These are phyloP conservation scores for Gracilinanus agilis DNA, from an alignment of 2,113 vertebrate genomes.

Conservation along the genomic window DNA sequence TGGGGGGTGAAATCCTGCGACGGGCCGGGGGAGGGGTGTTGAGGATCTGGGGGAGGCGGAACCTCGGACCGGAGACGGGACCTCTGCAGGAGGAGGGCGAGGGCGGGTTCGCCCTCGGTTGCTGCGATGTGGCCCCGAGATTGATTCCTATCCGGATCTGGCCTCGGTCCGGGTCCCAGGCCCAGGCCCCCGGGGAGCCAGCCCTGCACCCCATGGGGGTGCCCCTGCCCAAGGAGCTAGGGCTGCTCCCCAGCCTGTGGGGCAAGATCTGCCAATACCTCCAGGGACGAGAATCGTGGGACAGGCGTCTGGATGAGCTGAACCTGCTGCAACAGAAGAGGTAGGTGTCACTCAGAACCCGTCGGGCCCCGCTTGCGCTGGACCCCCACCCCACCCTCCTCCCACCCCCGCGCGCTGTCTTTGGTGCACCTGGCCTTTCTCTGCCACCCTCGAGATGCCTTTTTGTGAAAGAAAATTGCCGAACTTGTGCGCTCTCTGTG, in stretches of 20 bases:
- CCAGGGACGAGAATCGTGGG: slow-evolving; percentile 78
- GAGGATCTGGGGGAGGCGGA: background rate
- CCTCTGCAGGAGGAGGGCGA: slow-evolving; percentile 57
- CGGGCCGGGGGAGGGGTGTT: background rate
- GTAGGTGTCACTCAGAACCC: slow-evolving; percentile 70
- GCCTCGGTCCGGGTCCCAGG: slow-evolving; percentile 54
- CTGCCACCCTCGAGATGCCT: background rate
- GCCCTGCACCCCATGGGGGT: slow-evolving; percentile 80
- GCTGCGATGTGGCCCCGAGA: slow-evolving; percentile 52
- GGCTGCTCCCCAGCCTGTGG: slow-evolving; percentile 82
- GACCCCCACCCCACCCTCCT: fast-evolving
- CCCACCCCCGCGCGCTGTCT: background rate
- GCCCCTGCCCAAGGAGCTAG: slow-evolving; percentile 77
- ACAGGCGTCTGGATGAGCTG: slow-evolving; percentile 83
- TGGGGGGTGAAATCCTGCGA: background rate
- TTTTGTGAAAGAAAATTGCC: background rate
- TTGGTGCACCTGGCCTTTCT: background rate
- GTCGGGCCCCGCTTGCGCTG: background rate
- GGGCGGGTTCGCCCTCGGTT: slow-evolving; percentile 49
- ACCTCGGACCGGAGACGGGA: slow-evolving; percentile 45
- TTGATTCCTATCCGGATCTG: slow-evolving; percentile 50
- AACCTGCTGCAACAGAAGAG: slow-evolving; percentile 85
- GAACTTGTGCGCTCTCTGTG: background rate
- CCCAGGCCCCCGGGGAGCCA: slow-evolving; percentile 47
- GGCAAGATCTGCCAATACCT: slow-evolving; percentile 78